Evolutionary conservation across 2,888 invertebrate species (phyloP).

Genomic region (Steinernema hermaphroditum): DNA sequence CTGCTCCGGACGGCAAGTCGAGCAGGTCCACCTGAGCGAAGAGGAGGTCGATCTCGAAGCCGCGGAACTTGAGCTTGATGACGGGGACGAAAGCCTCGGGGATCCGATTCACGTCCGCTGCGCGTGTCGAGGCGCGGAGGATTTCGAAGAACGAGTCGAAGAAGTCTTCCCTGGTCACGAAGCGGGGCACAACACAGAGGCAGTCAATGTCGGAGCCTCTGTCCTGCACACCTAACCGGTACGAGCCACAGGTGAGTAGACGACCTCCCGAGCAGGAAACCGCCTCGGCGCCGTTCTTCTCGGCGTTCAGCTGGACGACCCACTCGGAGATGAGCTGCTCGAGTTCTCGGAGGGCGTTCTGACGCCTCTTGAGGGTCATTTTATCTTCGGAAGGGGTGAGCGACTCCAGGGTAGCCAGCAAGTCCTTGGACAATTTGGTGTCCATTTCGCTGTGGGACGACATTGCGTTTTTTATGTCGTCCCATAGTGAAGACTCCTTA

Average conservation of each 20-base stretch:
- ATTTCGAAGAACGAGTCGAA: constrained; percentile 89
- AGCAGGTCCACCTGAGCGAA: constrained; percentile 89
- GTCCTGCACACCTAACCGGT: constrained; percentile 86
- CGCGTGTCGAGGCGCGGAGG: constrained; percentile 75
- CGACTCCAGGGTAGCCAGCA: too few relatives aligned
- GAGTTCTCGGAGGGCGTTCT: too few relatives aligned
- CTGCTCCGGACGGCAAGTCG: constrained; percentile 81
- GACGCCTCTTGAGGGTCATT: too few relatives aligned
- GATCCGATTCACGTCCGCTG: constrained; percentile 74
- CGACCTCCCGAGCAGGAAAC: constrained; percentile 79
- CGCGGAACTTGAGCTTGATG: constrained; percentile 96
- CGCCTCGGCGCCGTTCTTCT: too few relatives aligned
- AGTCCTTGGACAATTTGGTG: too few relatives aligned
- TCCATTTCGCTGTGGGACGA: too few relatives aligned
- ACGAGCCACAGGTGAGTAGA: constrained; percentile 98
- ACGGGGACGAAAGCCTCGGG: constrained; percentile 97
- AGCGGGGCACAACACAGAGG: constrained; percentile 92
- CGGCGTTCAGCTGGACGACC: too few relatives aligned
- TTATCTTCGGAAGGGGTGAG: too few relatives aligned
- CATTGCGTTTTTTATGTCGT: too few relatives aligned
- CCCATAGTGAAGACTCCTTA: too few relatives aligned
- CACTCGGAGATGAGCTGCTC: too few relatives aligned
- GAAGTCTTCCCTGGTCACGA: constrained; percentile 89
- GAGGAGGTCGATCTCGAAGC: constrained; percentile 91
- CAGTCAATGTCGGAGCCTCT: constrained; percentile 98